Percentiles rank a stretch among this genome's conserved stretches.
Conservation (phyloP, 2,888 invertebrate species). For the Onthophagus sagittarius region DNA sequence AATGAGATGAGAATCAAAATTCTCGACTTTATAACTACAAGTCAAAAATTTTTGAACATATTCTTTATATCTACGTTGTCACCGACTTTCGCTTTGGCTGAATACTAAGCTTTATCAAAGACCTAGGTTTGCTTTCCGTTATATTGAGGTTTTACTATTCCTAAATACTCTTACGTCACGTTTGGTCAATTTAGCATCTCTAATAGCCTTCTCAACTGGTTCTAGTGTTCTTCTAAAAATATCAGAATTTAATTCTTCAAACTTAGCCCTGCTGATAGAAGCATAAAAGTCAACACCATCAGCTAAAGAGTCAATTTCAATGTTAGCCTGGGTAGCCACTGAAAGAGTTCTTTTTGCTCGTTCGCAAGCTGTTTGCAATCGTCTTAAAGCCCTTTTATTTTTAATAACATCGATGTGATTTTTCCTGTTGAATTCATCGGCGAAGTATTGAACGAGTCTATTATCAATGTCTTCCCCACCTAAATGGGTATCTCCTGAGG, state of each 20-base stretch:
- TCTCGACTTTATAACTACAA: no score
- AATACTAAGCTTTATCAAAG: no score
- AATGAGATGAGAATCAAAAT: no score
- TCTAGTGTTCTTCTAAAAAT: slow-evolving; percentile 61
- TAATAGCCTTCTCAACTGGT: slow-evolving; percentile 62
- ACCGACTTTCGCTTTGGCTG: no score
- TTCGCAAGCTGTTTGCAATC: slow-evolving; percentile 61
- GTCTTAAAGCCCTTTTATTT: slow-evolving; percentile 55
- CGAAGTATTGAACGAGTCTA: slow-evolving; percentile 53
- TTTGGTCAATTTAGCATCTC: slow-evolving; percentile 61
- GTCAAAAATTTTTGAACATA: no score
- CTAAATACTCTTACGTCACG: slow-evolving; percentile 32
- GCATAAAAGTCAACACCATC: slow-evolving; percentile 61
- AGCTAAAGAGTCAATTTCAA: slow-evolving; percentile 59
- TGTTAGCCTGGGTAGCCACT: slow-evolving; percentile 52
- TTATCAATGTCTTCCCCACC: slow-evolving; percentile 56
- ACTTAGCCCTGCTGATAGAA: slow-evolving; percentile 57
- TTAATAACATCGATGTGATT: slow-evolving; percentile 50
- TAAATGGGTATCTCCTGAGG: slow-evolving; percentile 57
- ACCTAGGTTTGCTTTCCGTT: not conserved
- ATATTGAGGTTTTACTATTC: not conserved
- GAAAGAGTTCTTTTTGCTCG: slow-evolving; percentile 61
- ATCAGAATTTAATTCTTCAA: slow-evolving; percentile 62
- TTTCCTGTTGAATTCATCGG: slow-evolving; percentile 55
- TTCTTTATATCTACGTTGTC: no score